Evolutionary conservation across 2,113 vertebrate species (phyloP), one percentile per base, ranked within the genome.

Genomic region (Verasper variegatus): DNA sequence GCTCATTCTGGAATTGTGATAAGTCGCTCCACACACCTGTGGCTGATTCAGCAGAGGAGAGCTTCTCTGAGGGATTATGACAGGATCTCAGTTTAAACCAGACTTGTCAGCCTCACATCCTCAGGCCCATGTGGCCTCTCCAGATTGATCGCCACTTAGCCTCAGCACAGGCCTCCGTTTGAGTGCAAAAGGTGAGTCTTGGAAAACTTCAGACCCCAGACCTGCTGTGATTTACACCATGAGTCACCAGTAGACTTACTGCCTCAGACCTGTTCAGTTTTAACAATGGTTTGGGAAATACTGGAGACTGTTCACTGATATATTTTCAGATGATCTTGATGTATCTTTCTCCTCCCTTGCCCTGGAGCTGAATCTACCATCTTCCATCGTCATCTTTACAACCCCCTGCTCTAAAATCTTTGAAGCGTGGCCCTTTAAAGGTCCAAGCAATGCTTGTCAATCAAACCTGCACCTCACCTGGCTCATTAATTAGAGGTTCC

Each of bases 91-190:
- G 21, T 72, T 61, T 68, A 85, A 82, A 84, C 64, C 79, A 63
- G 74, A 76, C 67, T 26, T 76, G 68, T 83, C 79, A 7, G 73
- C 71, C 45, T 72, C 63, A 67, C 61, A 82, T 81, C 75, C 79
- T 17, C 45, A 5, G 68, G 80, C 77, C 26, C 68, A 45, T 65
- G 78, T 81, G 82, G 64, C 65, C 73, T 54, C 45, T 78, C 7
- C 14, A 70, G 79, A 87, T 87, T 85, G 85, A 89, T 88, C 72
- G 57, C 76, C 76, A 87, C 76, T 85, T 88, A 80, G 77, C 65
- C 47, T 81, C 72, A 59, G 77, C 69, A 37, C 78, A 61, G 69
- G 35, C 63, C 47, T 88, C 31, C 56, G 42, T 81, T 31, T 59
- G 54, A 66, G 72, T 80, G 67, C 76, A 70, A 81, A 84, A 86